Evolutionary conservation across 2,888 invertebrate species (phyloP), one percentile per base, ranked within the genome.

Genomic region (Leptopilina myrica): DNA sequence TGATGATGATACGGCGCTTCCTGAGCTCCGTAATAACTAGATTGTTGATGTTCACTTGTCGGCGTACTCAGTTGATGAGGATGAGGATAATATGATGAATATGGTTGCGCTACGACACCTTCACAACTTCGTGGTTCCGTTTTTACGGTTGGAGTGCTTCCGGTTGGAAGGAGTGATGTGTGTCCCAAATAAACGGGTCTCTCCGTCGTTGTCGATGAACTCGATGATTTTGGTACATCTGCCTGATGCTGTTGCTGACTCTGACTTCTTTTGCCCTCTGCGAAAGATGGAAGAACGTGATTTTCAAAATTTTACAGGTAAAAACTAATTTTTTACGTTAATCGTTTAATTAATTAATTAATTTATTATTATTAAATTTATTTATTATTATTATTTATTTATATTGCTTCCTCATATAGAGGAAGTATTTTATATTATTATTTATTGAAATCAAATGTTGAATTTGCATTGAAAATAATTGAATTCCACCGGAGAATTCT

Each of bases 1-100:
- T 96, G 96, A 92, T 96, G 96, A 89, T 96, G 95, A 92, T 96
- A 96, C 46, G 96, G 95, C 82, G 95, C 93, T 83, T 96, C 96
- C 77, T 92, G 91, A 12, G 89, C 84, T 5, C 89, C 87, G 81
- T 91, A 91, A 56, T 91, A 91, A 49, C 87, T 88, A 76, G 89
- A 89, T 66, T 87, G 87, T 79, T 91, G 91, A 77, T 91, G 91
- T 76, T 91, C 91, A 84, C 88, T 89, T 62, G 87, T 85, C 4
- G 90, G 84, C 4, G 88, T 86, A 15, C 88, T 88, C 0, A 91
- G 84, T 80, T 92, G 92, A 84, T 92, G 92, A 8, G 92, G 91
- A 82, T 91, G 91, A 76, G 92, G 92, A 78, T 92, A 92, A 69
- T 91, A 92, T 15, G 91, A 88, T 20, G 89, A 86, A 76, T 92